Percentiles rank a stretch among this genome's conserved stretches.
These are phyloP conservation scores for Choreutis nemorana DNA, from an alignment of 2,888 invertebrate genomes.

Conservation along the genomic window DNA sequence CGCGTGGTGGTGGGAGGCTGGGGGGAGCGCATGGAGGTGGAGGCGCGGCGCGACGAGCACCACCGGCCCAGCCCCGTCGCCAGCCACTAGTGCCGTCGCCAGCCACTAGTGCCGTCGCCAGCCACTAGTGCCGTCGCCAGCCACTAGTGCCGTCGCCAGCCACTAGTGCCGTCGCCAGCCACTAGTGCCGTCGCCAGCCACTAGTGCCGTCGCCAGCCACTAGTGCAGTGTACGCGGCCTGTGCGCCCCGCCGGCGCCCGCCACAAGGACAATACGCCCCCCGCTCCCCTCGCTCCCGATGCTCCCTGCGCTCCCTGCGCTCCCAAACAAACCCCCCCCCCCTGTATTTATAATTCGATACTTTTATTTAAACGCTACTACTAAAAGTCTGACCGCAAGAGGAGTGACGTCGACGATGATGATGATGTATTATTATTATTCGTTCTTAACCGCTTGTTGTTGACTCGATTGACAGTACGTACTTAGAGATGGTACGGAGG, in stretches of 20 bases:
- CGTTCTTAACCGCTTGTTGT: slow-evolving; percentile 55
- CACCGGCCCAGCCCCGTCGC: slow-evolving; percentile 93
- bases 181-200: neutral
- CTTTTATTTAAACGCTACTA: slow-evolving; percentile 64
- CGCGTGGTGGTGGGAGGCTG: slow-evolving; percentile 34
- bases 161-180: neutral
- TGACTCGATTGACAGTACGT: slow-evolving; percentile 53
- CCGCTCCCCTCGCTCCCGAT: neutral
- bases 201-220: no score
- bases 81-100: slow-evolving; percentile 73
- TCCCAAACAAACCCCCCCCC: slow-evolving; percentile 15
- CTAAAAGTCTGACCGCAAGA: slow-evolving; percentile 62
- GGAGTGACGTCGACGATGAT: slow-evolving; percentile 48
- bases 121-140: slow-evolving; percentile 4
- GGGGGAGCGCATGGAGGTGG: slow-evolving; percentile 79
- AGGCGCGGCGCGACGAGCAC: slow-evolving; percentile 58
- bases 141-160: slow-evolving; percentile 1
- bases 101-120: no score
- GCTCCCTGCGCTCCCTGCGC: neutral
- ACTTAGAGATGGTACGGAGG: slow-evolving; percentile 42
- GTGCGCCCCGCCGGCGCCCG: neutral
- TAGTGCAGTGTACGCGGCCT: neutral
- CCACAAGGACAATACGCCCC: neutral
- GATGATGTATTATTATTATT: slow-evolving; percentile 54
- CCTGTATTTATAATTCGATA: slow-evolving; percentile 60